These are phyloP conservation scores for Drosophila niveifrons DNA, from an alignment of 2,888 invertebrate species.

Conservation along the genomic window DNA sequence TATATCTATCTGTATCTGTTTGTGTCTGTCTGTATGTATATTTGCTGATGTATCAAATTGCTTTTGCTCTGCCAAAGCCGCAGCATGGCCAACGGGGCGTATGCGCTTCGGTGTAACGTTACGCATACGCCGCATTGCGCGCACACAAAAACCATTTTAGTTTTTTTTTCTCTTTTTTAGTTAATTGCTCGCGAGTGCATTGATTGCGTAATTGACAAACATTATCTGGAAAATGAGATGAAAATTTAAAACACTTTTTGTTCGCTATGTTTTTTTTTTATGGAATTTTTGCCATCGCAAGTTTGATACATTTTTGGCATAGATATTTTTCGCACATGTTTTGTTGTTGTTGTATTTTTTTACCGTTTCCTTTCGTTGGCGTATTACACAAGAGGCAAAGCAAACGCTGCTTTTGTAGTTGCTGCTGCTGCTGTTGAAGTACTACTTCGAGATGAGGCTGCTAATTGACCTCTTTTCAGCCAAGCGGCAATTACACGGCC, in stretches of 20 bases:
- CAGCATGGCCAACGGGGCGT: slow-evolving; percentile 44
- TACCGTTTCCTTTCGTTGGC: slow-evolving; percentile 23
- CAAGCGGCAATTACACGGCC: slow-evolving; percentile 79
- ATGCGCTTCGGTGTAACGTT: slow-evolving; percentile 45
- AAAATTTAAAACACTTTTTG: slow-evolving; percentile 45
- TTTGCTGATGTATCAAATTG: slow-evolving; percentile 20
- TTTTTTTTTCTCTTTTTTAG: slow-evolving; percentile 3
- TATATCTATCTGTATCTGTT: background rate
- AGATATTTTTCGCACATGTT: slow-evolving; percentile 31
- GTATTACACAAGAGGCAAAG: slow-evolving; percentile 40
- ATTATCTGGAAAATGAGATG: slow-evolving; percentile 27
- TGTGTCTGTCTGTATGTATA: background rate
- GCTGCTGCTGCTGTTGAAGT: slow-evolving; percentile 20
- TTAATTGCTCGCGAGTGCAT: slow-evolving; percentile 31
- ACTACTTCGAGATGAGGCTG: slow-evolving; percentile 54
- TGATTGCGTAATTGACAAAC: slow-evolving; percentile 43
- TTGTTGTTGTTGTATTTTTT: slow-evolving; percentile 14
- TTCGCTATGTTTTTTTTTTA: slow-evolving; percentile 2
- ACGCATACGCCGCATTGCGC: slow-evolving; percentile 48
- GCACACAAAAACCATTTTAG: background rate
- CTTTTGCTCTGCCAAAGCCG: background rate
- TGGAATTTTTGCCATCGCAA: slow-evolving; percentile 2
- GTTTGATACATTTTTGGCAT: slow-evolving; percentile 40
- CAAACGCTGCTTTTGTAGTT: slow-evolving; percentile 49
- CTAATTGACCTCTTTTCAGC: slow-evolving; percentile 81